These are phyloP conservation scores for Phorcus lineatus DNA, from an alignment of 2,888 invertebrate species.

Conservation along the genomic window DNA sequence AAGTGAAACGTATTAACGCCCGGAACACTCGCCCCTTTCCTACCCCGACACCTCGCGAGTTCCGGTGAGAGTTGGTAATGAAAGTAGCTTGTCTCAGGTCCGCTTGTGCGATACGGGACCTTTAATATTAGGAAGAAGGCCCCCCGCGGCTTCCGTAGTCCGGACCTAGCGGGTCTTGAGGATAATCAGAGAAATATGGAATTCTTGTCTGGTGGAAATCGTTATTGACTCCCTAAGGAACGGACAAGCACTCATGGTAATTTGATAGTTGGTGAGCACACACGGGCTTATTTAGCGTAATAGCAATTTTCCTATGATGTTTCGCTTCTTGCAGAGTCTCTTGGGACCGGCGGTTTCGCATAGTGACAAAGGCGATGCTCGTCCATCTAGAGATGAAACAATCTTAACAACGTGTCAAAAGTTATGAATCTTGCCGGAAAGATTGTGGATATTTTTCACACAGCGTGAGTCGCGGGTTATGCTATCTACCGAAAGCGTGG, in stretches of 20 bases:
- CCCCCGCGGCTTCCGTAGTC: background rate
- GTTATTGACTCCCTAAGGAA: conserved; percentile 2
- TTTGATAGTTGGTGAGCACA: conserved; percentile 27
- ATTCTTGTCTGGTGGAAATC: conserved; percentile 25
- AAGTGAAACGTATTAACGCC: conserved; percentile 11
- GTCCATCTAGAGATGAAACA: conserved; percentile 11
- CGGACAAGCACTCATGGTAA: conserved; percentile 23
- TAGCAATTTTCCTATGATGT: conserved; percentile 27
- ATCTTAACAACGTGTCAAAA: conserved; percentile 24
- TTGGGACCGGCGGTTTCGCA: conserved; percentile 10
- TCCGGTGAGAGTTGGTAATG: background rate
- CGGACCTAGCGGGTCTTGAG: conserved; percentile 16
- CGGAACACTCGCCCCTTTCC: background rate
- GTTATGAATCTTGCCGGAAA: conserved; percentile 27
- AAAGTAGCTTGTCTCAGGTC: background rate
- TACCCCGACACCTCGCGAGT: background rate
- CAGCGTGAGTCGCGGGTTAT: background rate
- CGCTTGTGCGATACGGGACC: background rate
- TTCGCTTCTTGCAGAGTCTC: conserved; percentile 15
- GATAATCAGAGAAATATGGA: conserved; percentile 28
- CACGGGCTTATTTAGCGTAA: conserved; percentile 29
- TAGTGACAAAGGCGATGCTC: conserved; percentile 20
- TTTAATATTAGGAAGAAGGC: conserved; percentile 9
- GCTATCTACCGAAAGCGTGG: conserved; percentile 9
- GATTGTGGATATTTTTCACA: conserved; percentile 19